Base-by-base conservation (phyloP, 2,797 vertebrate genomes). In the Scyliorhinus canicula region DNA sequence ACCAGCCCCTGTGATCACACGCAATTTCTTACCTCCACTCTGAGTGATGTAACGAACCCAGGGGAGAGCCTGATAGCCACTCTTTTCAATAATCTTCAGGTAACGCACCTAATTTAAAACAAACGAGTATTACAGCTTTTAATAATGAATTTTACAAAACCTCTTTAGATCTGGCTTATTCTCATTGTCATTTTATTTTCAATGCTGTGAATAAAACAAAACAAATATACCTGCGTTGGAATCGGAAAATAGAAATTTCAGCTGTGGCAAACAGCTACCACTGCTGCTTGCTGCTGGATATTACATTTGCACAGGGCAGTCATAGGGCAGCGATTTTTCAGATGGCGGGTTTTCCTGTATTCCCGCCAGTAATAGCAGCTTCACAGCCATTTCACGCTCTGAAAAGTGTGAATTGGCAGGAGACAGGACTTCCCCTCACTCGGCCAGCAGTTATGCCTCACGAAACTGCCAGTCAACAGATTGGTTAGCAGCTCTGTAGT, bases 11-110 rank as follows among this genome's bases (percentile, higher is more conserved):
- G n/a, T n/a, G n/a, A n/a, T n/a, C n/a, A 79, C 77, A 14, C 24
- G 1, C 16, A 5, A 24, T 57, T 95, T 4, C 97, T 97, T 95
- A 98, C 98, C 98, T 97, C 98, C 98, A 95, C 98, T 98, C 95
- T 98, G 98, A 77, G 98, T 98, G 95, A 98, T 98, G 96, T 98
- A 98, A 95, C 98, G 97, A 77, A 98, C 98, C 98, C 98, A 98
- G 5, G 98, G 98, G 95, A 98, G 96, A 0, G 98, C 98, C 95
- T 98, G 97, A 96, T 98, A 98, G 74, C 98, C 98, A 26, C 97
- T 98, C 97, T 98, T 98, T 96, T 98, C 98, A 95, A 98, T 98
- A 95, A 98, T 98, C 96, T 98, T 98, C 52, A 98, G 96, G 96
- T 98, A 98, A 95, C 98, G 97, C 65, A 98, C 98, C 98, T 98